A percentile compares a stretch with the other conserved stretches of the same genome.
phyloP scores from a whole-genome alignment of 1,140 invertebrate genomes.

The Drosophila sucinea region DNA sequence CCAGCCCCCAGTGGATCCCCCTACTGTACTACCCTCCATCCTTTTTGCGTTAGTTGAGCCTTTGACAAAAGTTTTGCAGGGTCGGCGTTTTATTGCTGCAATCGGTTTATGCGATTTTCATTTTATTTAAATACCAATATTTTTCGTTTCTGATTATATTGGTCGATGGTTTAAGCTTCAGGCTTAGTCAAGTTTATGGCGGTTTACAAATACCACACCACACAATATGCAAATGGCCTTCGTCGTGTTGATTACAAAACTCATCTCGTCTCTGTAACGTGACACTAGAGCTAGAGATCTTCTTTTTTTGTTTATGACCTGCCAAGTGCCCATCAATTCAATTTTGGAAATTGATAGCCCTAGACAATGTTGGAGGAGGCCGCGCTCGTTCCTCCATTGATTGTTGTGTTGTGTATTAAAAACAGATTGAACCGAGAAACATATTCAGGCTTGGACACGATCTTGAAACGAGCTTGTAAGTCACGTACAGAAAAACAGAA shows the following conservation, averaged over 20 bases:
- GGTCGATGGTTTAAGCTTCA: slow-evolving; percentile 46
- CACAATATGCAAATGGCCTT: slow-evolving; percentile 47
- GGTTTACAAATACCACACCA: slow-evolving; percentile 37
- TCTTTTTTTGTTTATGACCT: slow-evolving; percentile 57
- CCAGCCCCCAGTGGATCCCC: background rate
- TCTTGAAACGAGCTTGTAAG: slow-evolving; percentile 42
- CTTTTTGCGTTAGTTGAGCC: slow-evolving; percentile 35
- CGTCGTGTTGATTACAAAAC: slow-evolving; percentile 26
- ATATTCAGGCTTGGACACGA: slow-evolving; percentile 39
- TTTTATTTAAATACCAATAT: slow-evolving; percentile 67
- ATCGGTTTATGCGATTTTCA: slow-evolving; percentile 71
- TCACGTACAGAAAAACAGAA: slow-evolving; percentile 50
- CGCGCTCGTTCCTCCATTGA: slow-evolving; percentile 45
- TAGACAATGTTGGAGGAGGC: slow-evolving; percentile 34
- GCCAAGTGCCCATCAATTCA: slow-evolving; percentile 62
- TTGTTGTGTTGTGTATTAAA: slow-evolving; percentile 40
- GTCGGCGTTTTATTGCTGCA: slow-evolving; percentile 45
- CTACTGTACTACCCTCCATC: background rate
- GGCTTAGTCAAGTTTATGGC: slow-evolving; percentile 70
- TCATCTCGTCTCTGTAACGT: slow-evolving; percentile 33
- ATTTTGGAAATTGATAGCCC: slow-evolving; percentile 60
- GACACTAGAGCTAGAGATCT: slow-evolving; percentile 37
- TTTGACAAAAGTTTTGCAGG: slow-evolving; percentile 56
- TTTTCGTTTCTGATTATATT: slow-evolving; percentile 39
- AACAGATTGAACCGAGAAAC: slow-evolving; percentile 55